Percentiles rank a stretch among this genome's conserved stretches.
phyloP scores from a whole-genome alignment of 1,140 invertebrate species.

The Megalopta genalis region DNA sequence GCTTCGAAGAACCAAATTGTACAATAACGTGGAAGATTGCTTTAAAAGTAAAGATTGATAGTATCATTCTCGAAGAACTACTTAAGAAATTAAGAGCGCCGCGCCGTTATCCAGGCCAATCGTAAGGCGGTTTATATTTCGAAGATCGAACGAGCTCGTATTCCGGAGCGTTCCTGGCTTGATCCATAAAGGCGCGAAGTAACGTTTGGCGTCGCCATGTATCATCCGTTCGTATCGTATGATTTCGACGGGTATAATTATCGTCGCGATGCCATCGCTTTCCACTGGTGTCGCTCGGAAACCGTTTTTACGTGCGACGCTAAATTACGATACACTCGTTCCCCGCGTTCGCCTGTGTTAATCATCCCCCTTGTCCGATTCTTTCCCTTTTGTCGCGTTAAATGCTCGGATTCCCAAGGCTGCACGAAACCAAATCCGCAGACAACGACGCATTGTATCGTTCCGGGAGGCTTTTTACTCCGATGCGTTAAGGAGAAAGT shows the following conservation, averaged over 20 bases:
- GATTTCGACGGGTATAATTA: conserved; percentile 21
- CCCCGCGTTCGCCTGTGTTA: background rate
- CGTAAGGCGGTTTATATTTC: conserved; percentile 7
- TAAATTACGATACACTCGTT: background rate
- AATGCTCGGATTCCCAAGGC: conserved; percentile 12
- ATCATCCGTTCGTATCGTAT: too few species aligned
- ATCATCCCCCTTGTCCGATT: conserved; percentile 30
- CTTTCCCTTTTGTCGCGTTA: background rate
- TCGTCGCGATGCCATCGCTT: background rate
- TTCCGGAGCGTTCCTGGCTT: conserved; percentile 10
- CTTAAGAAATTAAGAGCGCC: background rate
- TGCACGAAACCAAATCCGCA: conserved; percentile 26
- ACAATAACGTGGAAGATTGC: too few species aligned
- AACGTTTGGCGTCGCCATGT: background rate
- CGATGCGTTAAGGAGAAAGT: conserved; percentile 27
- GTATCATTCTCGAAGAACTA: background rate
- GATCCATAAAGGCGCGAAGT: background rate
- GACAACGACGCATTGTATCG: conserved; percentile 25
- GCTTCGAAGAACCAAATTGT: too few species aligned
- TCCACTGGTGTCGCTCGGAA: background rate
- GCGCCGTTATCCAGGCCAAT: background rate
- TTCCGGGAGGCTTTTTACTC: conserved; percentile 22
- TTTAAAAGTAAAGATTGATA: background rate
- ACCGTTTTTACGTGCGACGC: background rate
- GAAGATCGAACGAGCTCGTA: conserved; percentile 21